These are phyloP conservation scores for Micoletzkya japonica DNA, from an alignment of 2,888 invertebrate species.

Conservation along the genomic window DNA sequence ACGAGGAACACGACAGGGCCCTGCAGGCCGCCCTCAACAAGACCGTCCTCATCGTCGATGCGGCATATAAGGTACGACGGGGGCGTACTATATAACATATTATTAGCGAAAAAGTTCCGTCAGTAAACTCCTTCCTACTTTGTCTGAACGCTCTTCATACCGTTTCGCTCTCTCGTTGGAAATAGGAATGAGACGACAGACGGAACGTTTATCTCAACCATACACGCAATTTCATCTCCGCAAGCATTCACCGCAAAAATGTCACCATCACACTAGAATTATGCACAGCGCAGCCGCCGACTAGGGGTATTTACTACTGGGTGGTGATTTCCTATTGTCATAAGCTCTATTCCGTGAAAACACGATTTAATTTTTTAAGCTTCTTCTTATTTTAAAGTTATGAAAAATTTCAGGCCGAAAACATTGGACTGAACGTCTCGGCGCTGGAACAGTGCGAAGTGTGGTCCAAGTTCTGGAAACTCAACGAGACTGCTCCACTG, in stretches of 20 bases:
- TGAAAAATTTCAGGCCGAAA: slow-evolving; percentile 41
- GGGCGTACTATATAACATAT: not conserved
- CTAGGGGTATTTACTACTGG: not conserved
- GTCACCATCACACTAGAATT: not conserved
- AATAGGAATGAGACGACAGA: not conserved
- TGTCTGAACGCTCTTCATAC: no score
- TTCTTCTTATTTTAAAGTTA: not conserved
- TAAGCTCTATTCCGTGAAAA: no score
- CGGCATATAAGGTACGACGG: slow-evolving; percentile 18
- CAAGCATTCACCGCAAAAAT: not conserved
- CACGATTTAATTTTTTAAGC: no score
- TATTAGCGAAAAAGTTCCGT: not conserved
- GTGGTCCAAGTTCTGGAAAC: slow-evolving; percentile 54
- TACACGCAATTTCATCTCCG: not conserved
- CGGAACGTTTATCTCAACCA: not conserved
- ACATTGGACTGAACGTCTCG: slow-evolving; percentile 49
- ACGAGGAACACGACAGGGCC: not conserved
- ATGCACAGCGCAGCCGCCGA: not conserved
- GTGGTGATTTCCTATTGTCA: no score
- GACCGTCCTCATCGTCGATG: slow-evolving; percentile 19
- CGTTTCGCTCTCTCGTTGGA: no score
- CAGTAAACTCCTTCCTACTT: no score
- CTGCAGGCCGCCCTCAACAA: slow-evolving; percentile 21
- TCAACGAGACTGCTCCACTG: slow-evolving; percentile 14
- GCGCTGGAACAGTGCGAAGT: slow-evolving; percentile 48